Conservation (phyloP, 2,113 vertebrate species). For the Prochilodus magdalenae region DNA sequence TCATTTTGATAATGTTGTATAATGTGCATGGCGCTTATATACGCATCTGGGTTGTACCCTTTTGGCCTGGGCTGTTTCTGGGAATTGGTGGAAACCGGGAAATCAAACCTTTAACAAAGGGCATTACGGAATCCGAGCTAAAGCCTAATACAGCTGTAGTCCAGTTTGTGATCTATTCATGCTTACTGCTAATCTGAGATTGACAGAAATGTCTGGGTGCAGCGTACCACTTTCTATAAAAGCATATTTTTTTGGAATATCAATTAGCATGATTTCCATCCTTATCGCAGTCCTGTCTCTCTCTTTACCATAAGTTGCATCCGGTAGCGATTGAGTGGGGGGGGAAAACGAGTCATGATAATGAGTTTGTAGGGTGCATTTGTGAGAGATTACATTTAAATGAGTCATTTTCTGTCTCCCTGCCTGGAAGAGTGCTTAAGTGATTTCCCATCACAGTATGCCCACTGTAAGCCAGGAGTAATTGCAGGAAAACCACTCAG, state of each 20-base stretch:
- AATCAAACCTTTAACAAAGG: too few species aligned
- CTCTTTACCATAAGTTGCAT: not conserved
- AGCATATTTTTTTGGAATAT: not conserved
- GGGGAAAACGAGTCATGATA: conserved; percentile 24
- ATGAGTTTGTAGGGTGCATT: not conserved
- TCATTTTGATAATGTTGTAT: too few species aligned
- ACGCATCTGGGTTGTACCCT: too few species aligned
- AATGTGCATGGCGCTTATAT: too few species aligned
- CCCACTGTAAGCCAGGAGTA: conserved; percentile 25
- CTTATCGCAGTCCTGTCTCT: not conserved
- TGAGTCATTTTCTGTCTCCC: conserved; percentile 27
- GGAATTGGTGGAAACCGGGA: too few species aligned
- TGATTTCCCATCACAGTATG: conserved; percentile 45
- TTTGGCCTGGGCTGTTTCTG: too few species aligned
- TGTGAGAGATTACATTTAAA: conserved; percentile 32
- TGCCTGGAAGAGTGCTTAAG: conserved; percentile 32
- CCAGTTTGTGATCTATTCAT: not conserved
- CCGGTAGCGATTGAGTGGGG: not conserved
- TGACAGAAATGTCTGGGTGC: not conserved
- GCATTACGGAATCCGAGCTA: not conserved
- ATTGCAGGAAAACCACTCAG: conserved; percentile 35
- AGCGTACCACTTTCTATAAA: not conserved
- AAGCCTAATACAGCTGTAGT: not conserved
- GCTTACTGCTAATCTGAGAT: too few species aligned
- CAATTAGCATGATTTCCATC: not conserved